Conservation (phyloP, 2,113 vertebrate species). For the Herpetotheres cachinnans region DNA sequence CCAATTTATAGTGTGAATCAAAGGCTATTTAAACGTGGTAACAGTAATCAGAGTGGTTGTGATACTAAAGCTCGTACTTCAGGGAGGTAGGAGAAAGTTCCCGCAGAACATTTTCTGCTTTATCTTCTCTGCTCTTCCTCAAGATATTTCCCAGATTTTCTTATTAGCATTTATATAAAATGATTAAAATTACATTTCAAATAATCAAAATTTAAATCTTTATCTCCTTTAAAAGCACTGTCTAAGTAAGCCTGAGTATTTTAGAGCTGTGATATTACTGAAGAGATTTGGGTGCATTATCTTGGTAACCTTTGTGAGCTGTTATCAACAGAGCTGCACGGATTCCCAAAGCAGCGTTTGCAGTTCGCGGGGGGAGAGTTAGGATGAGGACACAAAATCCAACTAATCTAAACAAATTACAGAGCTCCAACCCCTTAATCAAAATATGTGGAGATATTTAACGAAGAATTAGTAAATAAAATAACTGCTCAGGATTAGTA, state of each 20-base stretch:
- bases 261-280: conserved; percentile 18
- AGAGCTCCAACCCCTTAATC: not conserved
- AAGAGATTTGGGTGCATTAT: conserved; percentile 43
- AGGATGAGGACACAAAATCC: not conserved
- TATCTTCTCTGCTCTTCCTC: not conserved
- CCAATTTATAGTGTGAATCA: not conserved
- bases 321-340: not conserved
- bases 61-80: not conserved
- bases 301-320: conserved; percentile 7
- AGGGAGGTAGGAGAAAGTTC: not conserved
- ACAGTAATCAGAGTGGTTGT: not conserved
- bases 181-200: not conserved
- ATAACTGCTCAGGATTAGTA: not conserved
- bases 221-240: not conserved
- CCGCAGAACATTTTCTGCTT: not conserved
- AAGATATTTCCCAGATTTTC: not conserved
- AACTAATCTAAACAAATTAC: not conserved
- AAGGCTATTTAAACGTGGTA: not conserved
- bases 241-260: conserved; percentile 1
- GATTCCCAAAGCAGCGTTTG: not conserved
- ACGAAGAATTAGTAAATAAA: not conserved
- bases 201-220: not conserved
- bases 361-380: not conserved
- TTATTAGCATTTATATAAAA: not conserved
- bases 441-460: not conserved